phyloP scores from a whole-genome alignment of 2,888 invertebrate species.

The Drosophila mimetica region DNA sequence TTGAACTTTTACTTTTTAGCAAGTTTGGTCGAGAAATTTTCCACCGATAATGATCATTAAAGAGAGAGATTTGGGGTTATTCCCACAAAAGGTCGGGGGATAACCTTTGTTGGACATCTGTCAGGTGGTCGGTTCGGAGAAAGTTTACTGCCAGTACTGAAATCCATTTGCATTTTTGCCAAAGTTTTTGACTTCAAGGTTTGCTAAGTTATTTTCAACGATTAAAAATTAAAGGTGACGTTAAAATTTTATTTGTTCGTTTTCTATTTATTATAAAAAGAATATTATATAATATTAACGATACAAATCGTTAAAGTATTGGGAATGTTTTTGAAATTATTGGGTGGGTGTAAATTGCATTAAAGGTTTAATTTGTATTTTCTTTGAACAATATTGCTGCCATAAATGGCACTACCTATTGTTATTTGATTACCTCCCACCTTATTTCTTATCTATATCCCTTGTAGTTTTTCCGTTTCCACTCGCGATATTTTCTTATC shows the following conservation, averaged over 20 bases:
- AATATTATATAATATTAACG: too few relatives aligned
- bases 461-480: not conserved
- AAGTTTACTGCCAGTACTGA: slow-evolving; percentile 5
- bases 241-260: too few relatives aligned
- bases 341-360: not conserved
- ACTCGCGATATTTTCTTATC: slow-evolving; percentile 3
- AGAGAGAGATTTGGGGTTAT: slow-evolving; percentile 21
- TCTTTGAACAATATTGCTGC: not conserved
- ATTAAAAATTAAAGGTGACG: slow-evolving; percentile 14
- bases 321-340: too few relatives aligned
- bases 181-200: slow-evolving; percentile 20
- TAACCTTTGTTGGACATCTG: slow-evolving; percentile 34
- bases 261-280: too few relatives aligned
- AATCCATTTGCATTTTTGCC: slow-evolving; percentile 15
- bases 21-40: slow-evolving; percentile 33
- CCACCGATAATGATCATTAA: slow-evolving; percentile 39
- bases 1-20: slow-evolving; percentile 64
- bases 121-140: slow-evolving; percentile 9
- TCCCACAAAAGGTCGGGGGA: slow-evolving; percentile 13
- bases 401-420: not conserved
- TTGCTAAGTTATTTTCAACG: slow-evolving; percentile 5
- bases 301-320: too few relatives aligned
- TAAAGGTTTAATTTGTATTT: not conserved
- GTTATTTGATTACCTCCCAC: not conserved
- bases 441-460: slow-evolving; percentile 1